phyloP scores from a whole-genome alignment of 2,113 vertebrate species.

The Ammodytes marinus region DNA sequence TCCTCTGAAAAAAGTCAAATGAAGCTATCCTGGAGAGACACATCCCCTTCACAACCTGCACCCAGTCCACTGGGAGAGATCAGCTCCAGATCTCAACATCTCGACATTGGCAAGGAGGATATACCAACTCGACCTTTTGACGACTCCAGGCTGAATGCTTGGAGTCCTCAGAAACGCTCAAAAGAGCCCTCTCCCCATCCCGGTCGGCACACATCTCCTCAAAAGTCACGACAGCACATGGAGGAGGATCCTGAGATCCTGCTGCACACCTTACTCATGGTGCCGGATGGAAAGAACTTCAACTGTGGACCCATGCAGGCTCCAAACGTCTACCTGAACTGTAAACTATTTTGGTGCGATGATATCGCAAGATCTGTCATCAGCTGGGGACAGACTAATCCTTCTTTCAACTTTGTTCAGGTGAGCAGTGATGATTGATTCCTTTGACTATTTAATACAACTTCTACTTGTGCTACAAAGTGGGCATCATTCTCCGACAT shows the following conservation, averaged over 20 bases:
- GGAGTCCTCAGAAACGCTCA: neutral
- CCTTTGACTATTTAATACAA: neutral
- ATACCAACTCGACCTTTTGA: slow-evolving; percentile 10
- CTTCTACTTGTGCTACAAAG: neutral
- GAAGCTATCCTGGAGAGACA: slow-evolving; percentile 28
- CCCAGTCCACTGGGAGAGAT: slow-evolving; percentile 53
- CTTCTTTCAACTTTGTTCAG: slow-evolving; percentile 92
- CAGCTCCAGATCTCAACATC: slow-evolving; percentile 5
- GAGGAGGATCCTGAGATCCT: slow-evolving; percentile 79
- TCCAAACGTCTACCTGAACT: slow-evolving; percentile 92
- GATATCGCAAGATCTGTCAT: slow-evolving; percentile 88
- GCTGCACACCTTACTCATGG: slow-evolving; percentile 92
- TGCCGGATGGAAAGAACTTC: slow-evolving; percentile 92
- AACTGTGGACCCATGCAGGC: slow-evolving; percentile 59
- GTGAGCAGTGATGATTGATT: slow-evolving; percentile 71
- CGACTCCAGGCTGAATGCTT: slow-evolving; percentile 31
- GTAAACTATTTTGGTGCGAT: slow-evolving; percentile 92
- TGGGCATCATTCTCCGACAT: neutral
- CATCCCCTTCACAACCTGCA: neutral
- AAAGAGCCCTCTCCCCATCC: neutral
- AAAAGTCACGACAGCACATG: slow-evolving; percentile 7
- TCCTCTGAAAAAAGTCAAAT: slow-evolving; percentile 59
- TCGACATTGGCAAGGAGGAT: slow-evolving; percentile 18
- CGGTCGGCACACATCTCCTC: slow-evolving; percentile 14
- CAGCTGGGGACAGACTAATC: slow-evolving; percentile 88